Percentiles rank a stretch among this genome's conserved stretches.
phyloP scores from a whole-genome alignment of 2,113 vertebrate species.

The Uria aalge region DNA sequence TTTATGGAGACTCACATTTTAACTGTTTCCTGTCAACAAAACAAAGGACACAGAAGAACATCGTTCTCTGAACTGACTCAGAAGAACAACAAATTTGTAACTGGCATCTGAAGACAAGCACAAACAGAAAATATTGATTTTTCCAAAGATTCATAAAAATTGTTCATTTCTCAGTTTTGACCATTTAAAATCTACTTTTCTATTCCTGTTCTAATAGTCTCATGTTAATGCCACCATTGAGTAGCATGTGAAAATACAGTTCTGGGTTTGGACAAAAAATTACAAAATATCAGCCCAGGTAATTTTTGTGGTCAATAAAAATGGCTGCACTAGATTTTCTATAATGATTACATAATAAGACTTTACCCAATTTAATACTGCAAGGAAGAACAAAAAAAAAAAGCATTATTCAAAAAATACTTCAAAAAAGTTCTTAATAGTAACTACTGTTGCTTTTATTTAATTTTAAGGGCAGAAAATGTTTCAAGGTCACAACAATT shows the following conservation, averaged over 20 bases:
- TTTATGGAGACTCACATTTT: conserved; percentile 26
- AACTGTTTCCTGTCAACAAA: conserved; percentile 16
- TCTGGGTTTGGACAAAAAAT: background rate
- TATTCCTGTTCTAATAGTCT: background rate
- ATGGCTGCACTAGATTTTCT: background rate
- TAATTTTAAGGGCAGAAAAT: background rate
- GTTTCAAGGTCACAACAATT: background rate
- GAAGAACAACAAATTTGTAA: conserved; percentile 29
- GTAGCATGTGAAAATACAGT: background rate
- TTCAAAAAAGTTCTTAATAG: background rate
- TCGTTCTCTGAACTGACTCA: background rate
- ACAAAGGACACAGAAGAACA: background rate
- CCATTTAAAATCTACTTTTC: background rate
- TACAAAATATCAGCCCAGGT: background rate
- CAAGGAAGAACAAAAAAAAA: background rate
- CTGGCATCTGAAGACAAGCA: conserved; percentile 13
- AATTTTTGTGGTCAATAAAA: background rate
- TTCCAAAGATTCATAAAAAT: background rate
- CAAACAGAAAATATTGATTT: background rate
- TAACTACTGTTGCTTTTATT: background rate
- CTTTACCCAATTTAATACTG: background rate
- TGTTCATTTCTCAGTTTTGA: background rate
- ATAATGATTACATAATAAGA: background rate
- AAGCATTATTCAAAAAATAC: background rate
- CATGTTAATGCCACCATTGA: background rate